Evolutionary conservation across 2,113 vertebrate species (phyloP), one percentile per base, ranked within the genome.

Genomic region (Budorcas taxicolor): DNA sequence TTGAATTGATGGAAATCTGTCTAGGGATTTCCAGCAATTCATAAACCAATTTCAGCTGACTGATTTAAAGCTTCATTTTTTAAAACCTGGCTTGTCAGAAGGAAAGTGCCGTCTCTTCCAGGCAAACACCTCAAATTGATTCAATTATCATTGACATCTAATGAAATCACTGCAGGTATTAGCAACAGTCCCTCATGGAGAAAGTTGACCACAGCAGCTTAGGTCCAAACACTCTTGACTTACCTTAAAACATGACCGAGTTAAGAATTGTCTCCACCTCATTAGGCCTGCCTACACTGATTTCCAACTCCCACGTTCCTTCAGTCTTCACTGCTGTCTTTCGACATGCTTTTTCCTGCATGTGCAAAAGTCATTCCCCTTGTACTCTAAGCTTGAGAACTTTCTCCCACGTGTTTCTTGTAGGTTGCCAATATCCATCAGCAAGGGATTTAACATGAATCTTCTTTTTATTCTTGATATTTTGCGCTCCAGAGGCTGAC

Each of bases 1-100:
- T 98, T 94, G 97, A 98, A 94, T 29, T 81, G 95, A 97, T 50
- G 29, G 82, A 97, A 96, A 94, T 95, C 64, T 96, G 27, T 87
- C 97, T 45, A 96, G 87, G 50, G 97, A 43, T 97, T 98, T 97
- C 89, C n/a, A 98, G 80, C 40, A 98, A 96, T 87, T 97, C 87
- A 97, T 96, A 98, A 98, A 67, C 90, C 87, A 90, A 82, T 45
- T 97, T 98, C 97, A 55, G 23, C 90, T 81, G 98, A 97, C 71
- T 64, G 19, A 97, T 81, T 86, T 94, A 78, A 23, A 93, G 53
- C n/a, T 93, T 94, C 3, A 0, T 78, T 78, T 91, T 87, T 94
- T 91, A 89, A 92, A 85, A 96, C 7, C 21, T 82, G 96, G 97
- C 14, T 88, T 88, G 57, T 91, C 5, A 81, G 94, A 98, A 95